Base-by-base conservation (phyloP, 2,888 invertebrate genomes). In the Sphecodes monilicornis region DNA sequence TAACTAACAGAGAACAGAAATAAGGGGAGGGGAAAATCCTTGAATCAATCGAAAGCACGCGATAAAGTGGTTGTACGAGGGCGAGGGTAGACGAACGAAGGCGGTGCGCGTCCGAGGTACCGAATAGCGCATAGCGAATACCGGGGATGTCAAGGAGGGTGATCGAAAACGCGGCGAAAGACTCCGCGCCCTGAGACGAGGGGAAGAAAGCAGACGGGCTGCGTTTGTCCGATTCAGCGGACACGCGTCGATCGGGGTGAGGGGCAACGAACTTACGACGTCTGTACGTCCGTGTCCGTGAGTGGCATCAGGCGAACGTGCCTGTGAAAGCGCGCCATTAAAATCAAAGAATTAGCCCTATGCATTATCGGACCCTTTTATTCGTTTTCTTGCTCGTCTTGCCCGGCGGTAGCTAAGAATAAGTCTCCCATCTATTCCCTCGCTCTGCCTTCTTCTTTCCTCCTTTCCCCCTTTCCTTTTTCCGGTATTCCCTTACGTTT, bases 381-480 rank as follows among this genome's bases (percentile, higher is more conserved):
- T 13, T 26, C 29, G 26, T 29, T 57, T 26, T 54, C 26, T 5
- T 18, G 32, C 4, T 36, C 71, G 13, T 22, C 16, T 36, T 11
- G 64, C 57, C 54, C 36, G 82, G 78, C 82, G 82, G 71, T 71
- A 50, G 75, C 75, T 71, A 80, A 75, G 70, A 71, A 80, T 82
- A 78, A 81, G 69, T 46, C 29, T 46, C 29, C 39, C 73, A 11
- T 41, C 41, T 1, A 18, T 32, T 36, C 32, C 54, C 22, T 32
- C 36, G 36, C 69, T 54, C 54, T 16, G n/a, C 18, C 57, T 36
- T 43, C 36, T 16, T 16, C 18, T 39, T 8, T 16, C 36, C 13
- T 57, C 22, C 32, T 64, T 36, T 43, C 71, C 13, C 32, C 8
- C 1, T 39, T 18, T 29, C 18, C 6, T 18, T 46, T 6, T 32